Evolutionary conservation across 2,113 vertebrate species (phyloP).

Genomic region (Peromyscus leucopus): DNA sequence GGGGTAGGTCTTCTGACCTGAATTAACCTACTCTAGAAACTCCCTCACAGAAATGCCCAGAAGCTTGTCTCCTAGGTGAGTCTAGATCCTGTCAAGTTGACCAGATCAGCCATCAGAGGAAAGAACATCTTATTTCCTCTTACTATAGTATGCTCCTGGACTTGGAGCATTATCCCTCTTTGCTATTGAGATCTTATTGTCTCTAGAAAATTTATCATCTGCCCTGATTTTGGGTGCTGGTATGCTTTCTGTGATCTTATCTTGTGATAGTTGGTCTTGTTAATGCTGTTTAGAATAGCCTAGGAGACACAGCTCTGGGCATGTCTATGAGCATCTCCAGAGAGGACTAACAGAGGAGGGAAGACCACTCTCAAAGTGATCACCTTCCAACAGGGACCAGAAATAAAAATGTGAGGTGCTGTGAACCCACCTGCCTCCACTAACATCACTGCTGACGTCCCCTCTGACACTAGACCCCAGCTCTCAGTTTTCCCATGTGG

Average conservation of each 20-base stretch:
- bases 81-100: neutral
- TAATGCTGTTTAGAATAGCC: neutral
- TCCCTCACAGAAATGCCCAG: neutral
- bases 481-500: too few relatives aligned
- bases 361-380: neutral
- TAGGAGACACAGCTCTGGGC: neutral
- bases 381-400: neutral
- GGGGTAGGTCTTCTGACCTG: neutral
- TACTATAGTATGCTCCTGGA: neutral
- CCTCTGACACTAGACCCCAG: neutral
- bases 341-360: neutral
- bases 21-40: neutral
- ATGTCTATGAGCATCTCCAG: neutral
- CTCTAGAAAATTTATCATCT: neutral
- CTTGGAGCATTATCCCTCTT: neutral
- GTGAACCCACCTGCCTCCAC: too few relatives aligned
- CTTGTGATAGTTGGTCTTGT: neutral
- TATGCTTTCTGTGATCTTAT: neutral
- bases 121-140: neutral
- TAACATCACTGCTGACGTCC: too few relatives aligned
- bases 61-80: neutral
- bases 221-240: neutral
- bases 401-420: neutral
- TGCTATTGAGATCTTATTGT: neutral
- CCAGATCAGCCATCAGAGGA: neutral